Evolutionary conservation across 2,888 invertebrate species (phyloP), one percentile per base, ranked within the genome.

Genomic region (Willowsia nigromaculata): DNA sequence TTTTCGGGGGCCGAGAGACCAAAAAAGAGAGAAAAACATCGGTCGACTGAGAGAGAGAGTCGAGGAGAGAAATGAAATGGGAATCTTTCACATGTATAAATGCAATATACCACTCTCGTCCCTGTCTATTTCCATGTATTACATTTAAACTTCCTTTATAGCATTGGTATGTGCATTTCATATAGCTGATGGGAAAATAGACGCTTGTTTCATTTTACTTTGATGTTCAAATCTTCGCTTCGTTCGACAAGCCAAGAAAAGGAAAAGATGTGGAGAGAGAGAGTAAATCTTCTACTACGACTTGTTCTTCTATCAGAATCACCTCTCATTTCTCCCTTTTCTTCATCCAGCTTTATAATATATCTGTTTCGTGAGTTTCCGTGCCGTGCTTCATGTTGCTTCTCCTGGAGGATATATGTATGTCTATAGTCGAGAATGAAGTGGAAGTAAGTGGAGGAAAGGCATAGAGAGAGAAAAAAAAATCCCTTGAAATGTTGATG

Each of bases 191-290:
- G 50, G 50, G 47, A n/a, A 83, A 87, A 71, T 82, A 74, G 87
- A 82, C 87, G 87, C 87, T 88, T 76, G 85, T 78, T 85, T 86
- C 80, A 86, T 80, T 74, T 85, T 80, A 59, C 59, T 59, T n/a
- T 71, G 40, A 71, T 40, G 68, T 43, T 71, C 68, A 11, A 71
- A 30, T 71, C 40, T 30, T 71, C 40, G 11, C 65, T 87, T 80
- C 62, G 40, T 88, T 88, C 82, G 82, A 74, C 82, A 82, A 62
- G 82, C 68, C 40, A 40, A 18, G n/a, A 15, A 37, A 71, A 71
- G 65, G 33, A 30, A 27, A n/a, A 53, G 59, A 59, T 11, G 59
- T 13, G 40, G 78, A 50, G 15, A 27, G 13, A 59, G n/a, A n/a
- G n/a, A n/a, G 53, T 18, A 18, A 78, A 59, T 25, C 56, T 47